Base-by-base conservation (phyloP, 2,797 vertebrate species). In the Semotilus atromaculatus region DNA sequence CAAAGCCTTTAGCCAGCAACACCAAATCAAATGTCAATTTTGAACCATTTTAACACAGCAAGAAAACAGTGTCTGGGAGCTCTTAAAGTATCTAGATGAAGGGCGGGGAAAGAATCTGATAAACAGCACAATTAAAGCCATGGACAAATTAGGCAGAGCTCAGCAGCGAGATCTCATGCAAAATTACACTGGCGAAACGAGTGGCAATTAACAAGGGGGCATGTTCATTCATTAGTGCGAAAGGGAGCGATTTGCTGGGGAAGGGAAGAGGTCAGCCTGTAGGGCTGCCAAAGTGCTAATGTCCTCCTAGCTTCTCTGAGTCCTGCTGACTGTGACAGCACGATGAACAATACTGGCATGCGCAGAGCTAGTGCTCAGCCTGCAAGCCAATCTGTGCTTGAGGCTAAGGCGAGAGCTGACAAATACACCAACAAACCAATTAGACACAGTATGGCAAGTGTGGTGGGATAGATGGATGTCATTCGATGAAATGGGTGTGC, bases 191-290 rank as follows among this genome's bases (percentile, higher is more conserved):
- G 67, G 84, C 79, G 66, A 88, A 90, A 89, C 36, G 78, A 88
- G 80, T 14, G 21, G 83, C 84, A 86, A 90, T 91, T 91, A 91
- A 85, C 62, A 55, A 81, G 85, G 82, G 88, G 72, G 85, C 84
- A 80, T 89, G 91, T 86, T 90, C 86, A 86, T 84, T 88, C 85
- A 89, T 91, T 89, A 88, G 86, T 40, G 75, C 40, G 53, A 88
- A 89, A 83, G 82, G 73, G 81, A 86, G 62, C 45, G 45, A 87
- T 86, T 87, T 84, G 81, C 74, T 55, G 60, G 62, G 77, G 66
- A 83, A 53, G 81, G 82, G 51, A 76, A 77, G 83, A 86, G 88
- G 86, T 87, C 89, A 88, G 82, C 19, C 9, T 70, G 80, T 80
- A 88, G 82, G 86, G 90, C 90, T 88, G 87, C 87, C 84, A 89